These are phyloP conservation scores for Chlorocebus sabaeus DNA, from an alignment of 2,113 vertebrate species.

Conservation along the genomic window DNA sequence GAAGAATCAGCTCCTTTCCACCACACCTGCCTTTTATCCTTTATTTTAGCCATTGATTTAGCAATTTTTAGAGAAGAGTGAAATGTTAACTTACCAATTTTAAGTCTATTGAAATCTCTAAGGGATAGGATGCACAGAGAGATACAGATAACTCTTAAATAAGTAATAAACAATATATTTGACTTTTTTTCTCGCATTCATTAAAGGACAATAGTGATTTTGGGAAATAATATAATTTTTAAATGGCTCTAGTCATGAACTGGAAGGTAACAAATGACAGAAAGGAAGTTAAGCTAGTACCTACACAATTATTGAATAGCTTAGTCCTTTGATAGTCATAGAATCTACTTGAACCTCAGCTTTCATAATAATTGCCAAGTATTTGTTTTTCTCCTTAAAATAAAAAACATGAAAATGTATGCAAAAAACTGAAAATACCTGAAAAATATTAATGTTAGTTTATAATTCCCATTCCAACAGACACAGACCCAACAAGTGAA, in stretches of 20 bases:
- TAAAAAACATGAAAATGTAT: not conserved
- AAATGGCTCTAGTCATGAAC: not conserved
- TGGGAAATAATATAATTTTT: not conserved
- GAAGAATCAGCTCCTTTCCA: not conserved
- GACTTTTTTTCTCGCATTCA: not conserved
- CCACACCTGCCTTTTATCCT: not conserved
- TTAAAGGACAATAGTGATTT: not conserved
- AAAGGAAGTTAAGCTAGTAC: not conserved
- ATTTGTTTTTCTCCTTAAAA: not conserved
- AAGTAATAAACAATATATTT: not conserved
- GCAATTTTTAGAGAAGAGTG: conserved; percentile 14
- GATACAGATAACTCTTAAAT: not conserved
- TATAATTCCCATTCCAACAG: not conserved
- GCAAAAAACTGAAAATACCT: not conserved
- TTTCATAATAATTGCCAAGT: not conserved
- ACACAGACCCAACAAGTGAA: not conserved
- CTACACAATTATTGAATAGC: not conserved
- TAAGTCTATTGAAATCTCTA: not conserved
- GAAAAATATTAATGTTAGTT: not conserved
- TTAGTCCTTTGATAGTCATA: not conserved
- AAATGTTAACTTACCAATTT: not conserved
- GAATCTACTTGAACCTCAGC: not conserved
- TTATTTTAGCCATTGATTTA: conserved; percentile 14
- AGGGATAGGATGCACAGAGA: not conserved
- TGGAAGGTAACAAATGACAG: not conserved